Conservation (phyloP, 2,888 invertebrate species). For the Acronicta psi region DNA sequence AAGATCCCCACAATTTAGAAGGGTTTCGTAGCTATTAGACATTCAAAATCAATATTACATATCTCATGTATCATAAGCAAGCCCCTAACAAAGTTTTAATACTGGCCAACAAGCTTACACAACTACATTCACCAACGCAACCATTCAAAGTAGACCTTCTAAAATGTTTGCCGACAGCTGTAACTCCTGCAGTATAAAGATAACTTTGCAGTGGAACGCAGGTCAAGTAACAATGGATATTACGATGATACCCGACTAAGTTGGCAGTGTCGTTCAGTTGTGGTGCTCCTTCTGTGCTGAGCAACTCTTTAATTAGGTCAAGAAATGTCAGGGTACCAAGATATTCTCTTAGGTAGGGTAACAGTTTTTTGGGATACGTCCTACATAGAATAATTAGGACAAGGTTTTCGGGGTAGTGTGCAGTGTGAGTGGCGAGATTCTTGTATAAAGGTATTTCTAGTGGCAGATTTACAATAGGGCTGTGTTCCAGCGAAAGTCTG, state of each 20-base stretch:
- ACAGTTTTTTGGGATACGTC: slow-evolving; percentile 11
- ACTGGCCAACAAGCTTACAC: slow-evolving; percentile 46
- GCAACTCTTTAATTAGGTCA: slow-evolving; percentile 65
- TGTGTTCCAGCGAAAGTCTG: neutral
- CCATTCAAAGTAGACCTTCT: slow-evolving; percentile 14
- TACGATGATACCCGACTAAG: slow-evolving; percentile 35
- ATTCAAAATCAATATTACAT: slow-evolving; percentile 25
- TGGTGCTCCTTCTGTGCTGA: slow-evolving; percentile 40
- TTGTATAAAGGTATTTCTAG: neutral
- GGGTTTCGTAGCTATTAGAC: neutral
- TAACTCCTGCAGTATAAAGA: neutral
- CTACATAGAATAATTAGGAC: neutral
- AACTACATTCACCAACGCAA: slow-evolving; percentile 11
- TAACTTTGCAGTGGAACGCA: neutral
- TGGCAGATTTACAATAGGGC: neutral
- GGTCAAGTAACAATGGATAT: slow-evolving; percentile 2
- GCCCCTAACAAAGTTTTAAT: slow-evolving; percentile 50
- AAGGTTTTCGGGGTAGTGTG: neutral
- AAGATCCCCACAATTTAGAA: neutral
- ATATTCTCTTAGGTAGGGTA: slow-evolving; percentile 37
- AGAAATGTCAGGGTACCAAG: slow-evolving; percentile 52
- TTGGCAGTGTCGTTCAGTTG: slow-evolving; percentile 53
- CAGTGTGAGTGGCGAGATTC: neutral
- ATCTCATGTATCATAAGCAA: slow-evolving; percentile 17
- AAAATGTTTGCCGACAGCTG: neutral